Conservation (phyloP, 2,797 vertebrate genomes). For the Sebastes baramenuke region DNA sequence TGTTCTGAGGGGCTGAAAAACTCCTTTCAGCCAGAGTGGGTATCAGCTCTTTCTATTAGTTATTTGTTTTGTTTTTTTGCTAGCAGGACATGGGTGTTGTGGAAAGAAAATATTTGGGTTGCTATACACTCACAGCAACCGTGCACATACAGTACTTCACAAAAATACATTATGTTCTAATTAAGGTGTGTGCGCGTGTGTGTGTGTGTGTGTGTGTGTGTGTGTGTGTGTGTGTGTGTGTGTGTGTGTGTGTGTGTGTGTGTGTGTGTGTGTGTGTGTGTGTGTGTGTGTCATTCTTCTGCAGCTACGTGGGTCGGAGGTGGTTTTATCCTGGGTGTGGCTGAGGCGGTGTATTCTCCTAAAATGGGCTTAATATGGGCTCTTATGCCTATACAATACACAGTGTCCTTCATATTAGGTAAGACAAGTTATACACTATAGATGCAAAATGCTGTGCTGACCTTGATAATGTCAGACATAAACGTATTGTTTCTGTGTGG, state of each 20-base stretch:
- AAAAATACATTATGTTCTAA: neutral
- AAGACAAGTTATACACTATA: conserved; percentile 35
- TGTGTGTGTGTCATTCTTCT: conserved; percentile 2
- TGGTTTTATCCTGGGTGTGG: conserved; percentile 80
- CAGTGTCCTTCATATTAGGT: conserved; percentile 79
- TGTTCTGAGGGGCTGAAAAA: neutral
- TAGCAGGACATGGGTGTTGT: too few species aligned
- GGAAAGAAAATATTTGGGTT: too few species aligned
- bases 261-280: neutral
- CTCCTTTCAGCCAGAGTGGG: neutral
- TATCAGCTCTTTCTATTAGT: too few species aligned
- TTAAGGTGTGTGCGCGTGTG: neutral
- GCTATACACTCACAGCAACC: too few species aligned
- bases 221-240: too few species aligned
- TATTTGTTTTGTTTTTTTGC: too few species aligned
- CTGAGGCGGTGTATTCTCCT: conserved; percentile 80
- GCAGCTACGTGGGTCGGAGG: conserved; percentile 84
- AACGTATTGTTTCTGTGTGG: neutral
- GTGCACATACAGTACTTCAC: neutral
- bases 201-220: neutral
- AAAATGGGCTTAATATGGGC: conserved; percentile 80
- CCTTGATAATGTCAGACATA: neutral
- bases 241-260: neutral
- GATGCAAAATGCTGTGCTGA: neutral
- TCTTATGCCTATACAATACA: conserved; percentile 78